Evolutionary conservation across 2,113 vertebrate species (phyloP).

Genomic region (Anoura caudifer): DNA sequence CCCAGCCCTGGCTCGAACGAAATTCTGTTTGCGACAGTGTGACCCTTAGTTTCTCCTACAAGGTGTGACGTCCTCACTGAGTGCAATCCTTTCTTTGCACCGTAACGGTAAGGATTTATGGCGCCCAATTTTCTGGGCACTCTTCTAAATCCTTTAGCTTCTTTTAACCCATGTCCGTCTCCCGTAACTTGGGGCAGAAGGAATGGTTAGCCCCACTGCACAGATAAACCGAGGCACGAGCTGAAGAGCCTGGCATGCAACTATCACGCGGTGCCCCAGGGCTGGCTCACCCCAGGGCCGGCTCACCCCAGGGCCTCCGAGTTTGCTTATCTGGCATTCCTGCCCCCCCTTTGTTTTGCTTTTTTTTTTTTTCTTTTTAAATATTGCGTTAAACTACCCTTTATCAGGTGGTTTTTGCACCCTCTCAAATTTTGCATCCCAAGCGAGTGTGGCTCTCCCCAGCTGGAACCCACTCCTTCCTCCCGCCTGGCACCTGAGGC

Average conservation of each 20-base stretch:
- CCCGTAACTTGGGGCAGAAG: rapidly evolving
- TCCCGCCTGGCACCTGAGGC: background rate
- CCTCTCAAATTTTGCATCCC: background rate
- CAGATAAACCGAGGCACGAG: rapidly evolving
- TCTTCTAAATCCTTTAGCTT: background rate
- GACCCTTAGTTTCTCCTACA: background rate
- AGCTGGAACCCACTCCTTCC: too few relatives aligned
- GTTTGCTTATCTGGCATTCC: background rate
- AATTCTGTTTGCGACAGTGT: background rate
- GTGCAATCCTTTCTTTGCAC: background rate
- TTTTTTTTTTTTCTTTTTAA: too few relatives aligned
- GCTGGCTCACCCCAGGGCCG: background rate
- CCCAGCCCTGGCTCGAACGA: background rate
- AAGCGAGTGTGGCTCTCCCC: too few relatives aligned
- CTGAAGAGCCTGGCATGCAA: too few relatives aligned
- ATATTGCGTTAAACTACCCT: background rate
- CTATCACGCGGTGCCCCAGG: rapidly evolving
- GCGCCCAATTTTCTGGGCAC: background rate
- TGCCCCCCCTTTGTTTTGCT: background rate
- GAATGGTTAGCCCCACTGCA: rapidly evolving
- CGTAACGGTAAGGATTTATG: rapidly evolving
- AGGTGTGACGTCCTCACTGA: background rate
- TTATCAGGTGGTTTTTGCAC: background rate
- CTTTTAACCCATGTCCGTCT: too few relatives aligned
- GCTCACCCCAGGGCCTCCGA: background rate